Percentiles rank a stretch among this genome's conserved stretches.
These are phyloP conservation scores for Dinothrombium tinctorium DNA, from an alignment of 1,140 invertebrate species.

Conservation along the genomic window DNA sequence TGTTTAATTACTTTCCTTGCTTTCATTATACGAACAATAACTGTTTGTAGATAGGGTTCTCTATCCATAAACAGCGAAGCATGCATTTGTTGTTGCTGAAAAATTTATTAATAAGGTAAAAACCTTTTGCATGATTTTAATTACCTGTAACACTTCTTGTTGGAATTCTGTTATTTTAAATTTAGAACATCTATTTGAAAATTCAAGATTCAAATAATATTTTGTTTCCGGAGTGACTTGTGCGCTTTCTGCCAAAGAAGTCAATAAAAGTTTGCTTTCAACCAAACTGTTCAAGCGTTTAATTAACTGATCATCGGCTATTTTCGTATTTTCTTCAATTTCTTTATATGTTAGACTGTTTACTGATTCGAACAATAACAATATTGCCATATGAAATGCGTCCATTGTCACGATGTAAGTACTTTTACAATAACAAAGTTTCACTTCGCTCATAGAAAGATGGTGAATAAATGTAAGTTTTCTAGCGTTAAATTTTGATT, in stretches of 20 bases:
- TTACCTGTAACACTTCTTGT: constrained; percentile 47
- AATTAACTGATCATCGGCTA: constrained; percentile 52
- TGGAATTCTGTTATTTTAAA: constrained; percentile 68
- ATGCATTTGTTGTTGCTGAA: constrained; percentile 33
- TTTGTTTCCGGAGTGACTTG: constrained; percentile 30
- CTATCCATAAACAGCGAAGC: constrained; percentile 82
- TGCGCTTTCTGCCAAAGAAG: no score
- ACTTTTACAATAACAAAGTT: constrained; percentile 48
- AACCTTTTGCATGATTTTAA: background rate
- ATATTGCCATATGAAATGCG: constrained; percentile 81
- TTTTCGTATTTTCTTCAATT: constrained; percentile 40
- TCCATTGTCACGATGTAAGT: constrained; percentile 58
- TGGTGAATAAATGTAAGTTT: constrained; percentile 95
- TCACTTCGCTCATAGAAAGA: constrained; percentile 50
- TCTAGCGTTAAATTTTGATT: constrained; percentile 68
- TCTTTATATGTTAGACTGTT: constrained; percentile 42
- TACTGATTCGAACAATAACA: constrained; percentile 60
- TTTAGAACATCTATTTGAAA: constrained; percentile 72
- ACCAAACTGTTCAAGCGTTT: constrained; percentile 55
- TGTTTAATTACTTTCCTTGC: constrained; percentile 55
- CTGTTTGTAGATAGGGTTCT: constrained; percentile 87
- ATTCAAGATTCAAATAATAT: constrained; percentile 52
- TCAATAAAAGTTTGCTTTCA: constrained; percentile 63
- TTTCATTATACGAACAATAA: constrained; percentile 92
- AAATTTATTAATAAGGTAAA: constrained; percentile 2